Evolutionary conservation across 2,888 invertebrate genomes (phyloP).

Genomic region (Oxycera nigricornis): DNA sequence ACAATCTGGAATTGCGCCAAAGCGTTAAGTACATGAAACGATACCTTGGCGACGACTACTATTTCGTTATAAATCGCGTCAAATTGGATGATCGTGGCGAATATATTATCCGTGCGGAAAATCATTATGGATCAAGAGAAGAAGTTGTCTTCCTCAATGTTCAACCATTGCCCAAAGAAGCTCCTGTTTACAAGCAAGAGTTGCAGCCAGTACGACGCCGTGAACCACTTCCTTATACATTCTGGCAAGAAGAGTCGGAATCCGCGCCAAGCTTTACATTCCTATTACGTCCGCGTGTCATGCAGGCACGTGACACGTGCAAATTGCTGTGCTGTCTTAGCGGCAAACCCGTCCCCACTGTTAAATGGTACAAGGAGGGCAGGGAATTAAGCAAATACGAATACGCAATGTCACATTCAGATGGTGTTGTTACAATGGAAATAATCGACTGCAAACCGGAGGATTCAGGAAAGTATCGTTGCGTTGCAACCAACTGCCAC

Average conservation of each 20-base stretch:
- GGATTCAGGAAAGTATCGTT: conserved; percentile 96
- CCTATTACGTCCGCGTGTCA: conserved; percentile 96
- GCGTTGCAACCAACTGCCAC: conserved; percentile 90
- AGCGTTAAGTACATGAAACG: conserved; percentile 99
- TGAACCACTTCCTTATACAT: conserved; percentile 82
- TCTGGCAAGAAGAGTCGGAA: conserved; percentile 93
- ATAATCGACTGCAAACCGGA: conserved; percentile 92
- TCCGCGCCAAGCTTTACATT: conserved; percentile 97
- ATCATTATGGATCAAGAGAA: conserved; percentile 94
- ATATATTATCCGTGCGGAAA: conserved; percentile 95
- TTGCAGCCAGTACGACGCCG: conserved; percentile 76
- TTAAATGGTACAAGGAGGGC: conserved; percentile 92
- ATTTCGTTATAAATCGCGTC: conserved; percentile 95
- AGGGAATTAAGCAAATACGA: conserved; percentile 89
- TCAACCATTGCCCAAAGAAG: conserved; percentile 70
- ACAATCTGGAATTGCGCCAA: conserved; percentile 91
- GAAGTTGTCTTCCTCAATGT: conserved; percentile 97
- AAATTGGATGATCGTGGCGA: conserved; percentile 96
- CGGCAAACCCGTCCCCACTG: conserved; percentile 93
- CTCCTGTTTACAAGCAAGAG: conserved; percentile 67
- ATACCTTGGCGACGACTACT: conserved; percentile 94
- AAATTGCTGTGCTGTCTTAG: conserved; percentile 96
- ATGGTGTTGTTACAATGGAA: conserved; percentile 97
- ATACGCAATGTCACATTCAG: conserved; percentile 88
- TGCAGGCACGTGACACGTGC: conserved; percentile 95